Conservation (phyloP, 1,140 invertebrate species). For the Drosophila gunungcola region DNA sequence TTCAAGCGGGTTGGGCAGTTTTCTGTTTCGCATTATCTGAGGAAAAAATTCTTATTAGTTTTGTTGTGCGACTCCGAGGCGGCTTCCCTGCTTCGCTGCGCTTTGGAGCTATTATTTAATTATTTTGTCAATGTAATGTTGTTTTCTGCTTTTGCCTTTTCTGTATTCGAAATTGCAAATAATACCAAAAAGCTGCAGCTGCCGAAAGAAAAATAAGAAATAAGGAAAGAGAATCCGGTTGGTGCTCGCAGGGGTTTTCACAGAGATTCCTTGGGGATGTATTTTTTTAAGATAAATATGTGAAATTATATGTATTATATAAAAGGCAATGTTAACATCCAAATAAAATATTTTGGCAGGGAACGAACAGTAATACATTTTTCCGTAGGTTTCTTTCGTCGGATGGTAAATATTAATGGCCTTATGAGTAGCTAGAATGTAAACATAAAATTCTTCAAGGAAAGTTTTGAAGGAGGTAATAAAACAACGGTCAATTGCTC, state of each 20-base stretch:
- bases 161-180: slow-evolving; percentile 31
- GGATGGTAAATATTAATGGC: too few relatives aligned
- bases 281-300: neutral
- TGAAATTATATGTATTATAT: neutral
- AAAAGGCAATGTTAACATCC: too few relatives aligned
- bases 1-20: slow-evolving; percentile 63
- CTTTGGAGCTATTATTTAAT: slow-evolving; percentile 71
- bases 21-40: slow-evolving; percentile 41
- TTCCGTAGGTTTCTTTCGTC: too few relatives aligned
- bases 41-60: slow-evolving; percentile 71
- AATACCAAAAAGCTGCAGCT: slow-evolving; percentile 2
- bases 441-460: too few relatives aligned
- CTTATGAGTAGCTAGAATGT: too few relatives aligned
- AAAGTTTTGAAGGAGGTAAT: too few relatives aligned
- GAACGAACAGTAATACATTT: too few relatives aligned
- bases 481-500: too few relatives aligned
- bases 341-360: too few relatives aligned
- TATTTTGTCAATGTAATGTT: slow-evolving; percentile 71
- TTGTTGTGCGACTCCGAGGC: slow-evolving; percentile 31
- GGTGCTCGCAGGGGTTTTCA: neutral
- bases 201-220: neutral
- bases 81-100: slow-evolving; percentile 53
- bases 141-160: slow-evolving; percentile 19
- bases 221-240: neutral
- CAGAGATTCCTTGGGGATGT: neutral